These are phyloP conservation scores for Indicator indicator DNA, from an alignment of 2,113 vertebrate genomes.

Conservation along the genomic window DNA sequence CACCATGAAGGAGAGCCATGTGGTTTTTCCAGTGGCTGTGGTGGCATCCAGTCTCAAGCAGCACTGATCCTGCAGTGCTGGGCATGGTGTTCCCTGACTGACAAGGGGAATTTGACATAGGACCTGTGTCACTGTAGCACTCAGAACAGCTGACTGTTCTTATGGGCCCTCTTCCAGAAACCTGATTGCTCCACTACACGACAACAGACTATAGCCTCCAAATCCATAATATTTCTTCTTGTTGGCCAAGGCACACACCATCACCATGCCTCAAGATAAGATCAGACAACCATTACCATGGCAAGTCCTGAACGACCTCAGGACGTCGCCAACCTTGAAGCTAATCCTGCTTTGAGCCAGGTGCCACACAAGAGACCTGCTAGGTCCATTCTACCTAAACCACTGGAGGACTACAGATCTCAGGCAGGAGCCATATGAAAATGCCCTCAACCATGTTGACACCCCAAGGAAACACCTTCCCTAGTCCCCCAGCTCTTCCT, in stretches of 20 bases:
- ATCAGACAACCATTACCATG: background rate
- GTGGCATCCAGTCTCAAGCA: background rate
- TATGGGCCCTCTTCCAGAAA: background rate
- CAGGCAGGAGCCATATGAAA: background rate
- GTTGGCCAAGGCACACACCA: background rate
- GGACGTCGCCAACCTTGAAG: background rate
- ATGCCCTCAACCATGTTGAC: accelerated
- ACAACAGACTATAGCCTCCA: background rate
- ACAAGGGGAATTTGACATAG: background rate
- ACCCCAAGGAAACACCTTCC: background rate
- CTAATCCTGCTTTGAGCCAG: background rate
- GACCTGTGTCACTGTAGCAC: background rate
- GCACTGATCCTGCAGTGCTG: background rate
- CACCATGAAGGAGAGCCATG: accelerated
- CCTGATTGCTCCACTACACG: background rate
- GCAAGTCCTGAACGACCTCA: background rate
- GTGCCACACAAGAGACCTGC: background rate
- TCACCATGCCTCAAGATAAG: background rate
- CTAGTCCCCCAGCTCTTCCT: background rate
- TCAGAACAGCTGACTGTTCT: background rate
- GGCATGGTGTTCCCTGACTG: background rate
- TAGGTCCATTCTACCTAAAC: background rate
- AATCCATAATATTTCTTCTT: background rate
- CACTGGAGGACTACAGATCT: background rate
- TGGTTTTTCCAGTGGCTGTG: accelerated